Conservation (phyloP, 2,113 vertebrate genomes). For the Cnemophilus loriae region DNA sequence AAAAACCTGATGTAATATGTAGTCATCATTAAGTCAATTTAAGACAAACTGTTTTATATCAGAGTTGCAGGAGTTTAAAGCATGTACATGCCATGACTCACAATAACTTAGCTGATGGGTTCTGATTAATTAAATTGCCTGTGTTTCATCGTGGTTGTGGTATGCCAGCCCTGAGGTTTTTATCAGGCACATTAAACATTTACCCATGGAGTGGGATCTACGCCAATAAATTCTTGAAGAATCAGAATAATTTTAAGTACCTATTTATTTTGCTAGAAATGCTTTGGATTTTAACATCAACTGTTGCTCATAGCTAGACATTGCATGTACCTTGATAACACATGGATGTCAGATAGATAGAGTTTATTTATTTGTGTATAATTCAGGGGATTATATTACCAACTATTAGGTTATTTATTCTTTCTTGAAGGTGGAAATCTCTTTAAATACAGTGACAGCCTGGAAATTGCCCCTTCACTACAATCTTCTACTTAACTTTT, state of each 20-base stretch:
- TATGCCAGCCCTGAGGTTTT: background rate
- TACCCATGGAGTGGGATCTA: background rate
- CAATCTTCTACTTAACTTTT: background rate
- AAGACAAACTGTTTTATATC: background rate
- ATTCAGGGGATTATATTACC: background rate
- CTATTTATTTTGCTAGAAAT: background rate
- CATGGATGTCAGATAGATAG: background rate
- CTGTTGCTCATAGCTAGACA: background rate
- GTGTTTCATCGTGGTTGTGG: background rate
- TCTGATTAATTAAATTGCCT: background rate
- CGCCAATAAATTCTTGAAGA: background rate
- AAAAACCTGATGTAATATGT: background rate
- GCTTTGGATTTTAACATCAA: background rate
- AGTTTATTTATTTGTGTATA: background rate
- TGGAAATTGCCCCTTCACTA: background rate
- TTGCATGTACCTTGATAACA: background rate
- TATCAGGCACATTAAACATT: background rate
- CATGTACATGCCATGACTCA: background rate
- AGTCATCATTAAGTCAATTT: background rate
- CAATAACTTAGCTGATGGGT: background rate
- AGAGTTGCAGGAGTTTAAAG: background rate
- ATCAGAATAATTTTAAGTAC: background rate
- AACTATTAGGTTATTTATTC: background rate
- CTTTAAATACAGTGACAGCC: background rate
- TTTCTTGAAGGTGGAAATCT: background rate